These are phyloP conservation scores for Ophioninae sp. DNA, from an alignment of 2,888 invertebrate species.

Conservation along the genomic window DNA sequence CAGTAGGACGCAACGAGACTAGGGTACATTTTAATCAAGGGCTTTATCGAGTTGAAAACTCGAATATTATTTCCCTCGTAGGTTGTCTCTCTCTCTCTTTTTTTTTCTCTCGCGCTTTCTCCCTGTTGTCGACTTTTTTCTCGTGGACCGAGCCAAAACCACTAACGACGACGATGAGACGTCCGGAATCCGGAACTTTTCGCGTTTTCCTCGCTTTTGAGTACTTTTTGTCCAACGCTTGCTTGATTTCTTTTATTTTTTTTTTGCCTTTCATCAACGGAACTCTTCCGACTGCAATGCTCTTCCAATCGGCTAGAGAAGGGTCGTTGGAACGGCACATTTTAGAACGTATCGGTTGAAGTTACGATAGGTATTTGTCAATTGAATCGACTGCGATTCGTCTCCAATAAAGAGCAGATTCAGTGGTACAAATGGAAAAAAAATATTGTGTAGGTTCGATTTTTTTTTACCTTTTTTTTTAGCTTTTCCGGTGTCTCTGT, in stretches of 20 bases:
- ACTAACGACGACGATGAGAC: conserved; percentile 38
- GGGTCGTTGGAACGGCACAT: background rate
- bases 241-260: background rate
- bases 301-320: background rate
- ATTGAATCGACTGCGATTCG: background rate
- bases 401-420: too few species aligned
- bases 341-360: background rate
- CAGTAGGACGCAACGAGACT: conserved; percentile 11
- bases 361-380: background rate
- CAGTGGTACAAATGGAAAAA: too few species aligned
- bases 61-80: conserved; percentile 70
- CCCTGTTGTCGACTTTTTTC: conserved; percentile 42
- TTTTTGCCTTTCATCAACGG: background rate
- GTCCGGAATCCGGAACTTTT: conserved; percentile 47
- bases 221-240: conserved; percentile 13
- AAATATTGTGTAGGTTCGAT: too few species aligned
- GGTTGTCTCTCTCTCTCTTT: conserved; percentile 6
- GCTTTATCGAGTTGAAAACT: conserved; percentile 75
- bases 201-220: conserved; percentile 28
- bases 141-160: conserved; percentile 28
- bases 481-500: too few species aligned
- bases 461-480: too few species aligned
- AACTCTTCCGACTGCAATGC: background rate
- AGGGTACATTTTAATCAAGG: conserved; percentile 75
- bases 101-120: conserved; percentile 4